Conservation (phyloP, 1,140 invertebrate genomes). For the Papilio glaucus region DNA sequence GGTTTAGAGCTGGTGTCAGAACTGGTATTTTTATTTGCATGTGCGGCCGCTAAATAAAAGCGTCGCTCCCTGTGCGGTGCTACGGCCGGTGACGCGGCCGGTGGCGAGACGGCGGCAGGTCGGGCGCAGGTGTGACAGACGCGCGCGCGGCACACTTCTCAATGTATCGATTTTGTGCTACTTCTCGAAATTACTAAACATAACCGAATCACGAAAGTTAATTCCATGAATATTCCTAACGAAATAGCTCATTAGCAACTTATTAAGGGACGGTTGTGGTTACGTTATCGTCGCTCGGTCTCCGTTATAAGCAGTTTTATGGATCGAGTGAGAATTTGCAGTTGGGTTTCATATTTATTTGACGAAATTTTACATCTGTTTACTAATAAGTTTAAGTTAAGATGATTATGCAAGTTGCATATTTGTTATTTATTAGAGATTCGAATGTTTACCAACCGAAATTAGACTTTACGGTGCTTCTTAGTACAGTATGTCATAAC, state of each 20-base stretch:
- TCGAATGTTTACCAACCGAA: constrained; percentile 11
- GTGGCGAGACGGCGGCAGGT: constrained; percentile 44
- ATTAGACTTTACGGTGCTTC: constrained; percentile 2
- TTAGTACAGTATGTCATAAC: background rate
- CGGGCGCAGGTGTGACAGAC: constrained; percentile 51
- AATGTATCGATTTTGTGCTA: constrained; percentile 29
- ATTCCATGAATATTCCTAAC: constrained; percentile 35
- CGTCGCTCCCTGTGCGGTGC: constrained; percentile 39
- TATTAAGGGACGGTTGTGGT: constrained; percentile 35
- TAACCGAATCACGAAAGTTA: constrained; percentile 35
- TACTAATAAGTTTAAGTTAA: constrained; percentile 2
- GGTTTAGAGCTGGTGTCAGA: constrained; percentile 1
- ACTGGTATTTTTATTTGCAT: constrained; percentile 26
- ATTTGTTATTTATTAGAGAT: constrained; percentile 11
- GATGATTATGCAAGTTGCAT: constrained; percentile 7
- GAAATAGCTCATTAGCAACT: constrained; percentile 38
- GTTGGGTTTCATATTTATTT: background rate
- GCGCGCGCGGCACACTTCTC: constrained; percentile 45
- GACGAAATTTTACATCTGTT: constrained; percentile 2
- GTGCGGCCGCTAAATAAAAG: constrained; percentile 49
- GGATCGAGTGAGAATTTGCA: constrained; percentile 22
- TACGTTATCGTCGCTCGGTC: constrained; percentile 27
- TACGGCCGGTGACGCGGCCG: constrained; percentile 34
- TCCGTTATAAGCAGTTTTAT: constrained; percentile 30
- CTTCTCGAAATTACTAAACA: constrained; percentile 38